Evolutionary conservation across 2,888 invertebrate genomes (phyloP).

Genomic region (Cryptus armator): DNA sequence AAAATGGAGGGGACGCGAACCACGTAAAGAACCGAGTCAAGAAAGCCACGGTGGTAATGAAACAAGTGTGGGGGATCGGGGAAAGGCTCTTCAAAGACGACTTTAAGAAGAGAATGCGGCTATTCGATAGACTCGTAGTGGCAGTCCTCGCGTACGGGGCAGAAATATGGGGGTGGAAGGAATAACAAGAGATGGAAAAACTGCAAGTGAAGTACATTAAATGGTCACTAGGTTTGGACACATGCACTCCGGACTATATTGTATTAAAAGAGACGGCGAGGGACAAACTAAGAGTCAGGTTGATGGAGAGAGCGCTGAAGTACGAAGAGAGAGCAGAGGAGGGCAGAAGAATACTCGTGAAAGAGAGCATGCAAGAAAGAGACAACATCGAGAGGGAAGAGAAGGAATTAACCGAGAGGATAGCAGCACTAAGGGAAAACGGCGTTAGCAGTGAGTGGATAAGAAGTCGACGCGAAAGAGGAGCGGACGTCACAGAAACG

Average conservation of each 20-base stretch:
- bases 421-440: slow-evolving; percentile 25
- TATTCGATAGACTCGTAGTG: slow-evolving; percentile 50
- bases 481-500: slow-evolving; percentile 64
- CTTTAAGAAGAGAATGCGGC: slow-evolving; percentile 39
- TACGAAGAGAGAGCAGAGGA: slow-evolving; percentile 25
- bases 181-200: slow-evolving; percentile 27
- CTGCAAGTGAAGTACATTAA: slow-evolving; percentile 46
- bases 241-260: slow-evolving; percentile 35
- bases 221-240: slow-evolving; percentile 41
- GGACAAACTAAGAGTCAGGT: slow-evolving; percentile 36
- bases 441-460: slow-evolving; percentile 41
- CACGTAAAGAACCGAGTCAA: slow-evolving; percentile 46
- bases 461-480: slow-evolving; percentile 52
- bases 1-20: slow-evolving; percentile 21
- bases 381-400: slow-evolving; percentile 23
- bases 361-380: slow-evolving; percentile 31
- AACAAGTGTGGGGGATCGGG: slow-evolving; percentile 54
- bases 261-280: slow-evolving; percentile 44
- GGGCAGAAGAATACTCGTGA: slow-evolving; percentile 11
- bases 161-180: slow-evolving; percentile 64
- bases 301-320: slow-evolving; percentile 48
- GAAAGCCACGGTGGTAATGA: slow-evolving; percentile 38
- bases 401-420: neutral
- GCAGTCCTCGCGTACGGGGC: slow-evolving; percentile 56
- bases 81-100: slow-evolving; percentile 49